These are phyloP conservation scores for Limonius californicus DNA, from an alignment of 1,140 invertebrate genomes.

Conservation along the genomic window DNA sequence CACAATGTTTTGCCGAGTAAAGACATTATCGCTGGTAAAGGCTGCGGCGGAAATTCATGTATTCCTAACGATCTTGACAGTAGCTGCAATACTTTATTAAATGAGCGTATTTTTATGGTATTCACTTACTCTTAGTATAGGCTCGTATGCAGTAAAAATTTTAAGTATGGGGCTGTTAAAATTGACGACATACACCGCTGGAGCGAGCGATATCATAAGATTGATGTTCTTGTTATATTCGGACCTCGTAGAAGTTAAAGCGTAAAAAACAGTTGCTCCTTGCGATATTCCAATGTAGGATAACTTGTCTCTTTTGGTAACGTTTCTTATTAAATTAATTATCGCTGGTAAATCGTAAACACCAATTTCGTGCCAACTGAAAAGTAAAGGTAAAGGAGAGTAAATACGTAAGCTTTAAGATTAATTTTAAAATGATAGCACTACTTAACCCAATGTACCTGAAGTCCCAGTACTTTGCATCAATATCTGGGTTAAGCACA, in stretches of 20 bases:
- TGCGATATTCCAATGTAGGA: constrained; percentile 57
- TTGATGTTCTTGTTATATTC: constrained; percentile 52
- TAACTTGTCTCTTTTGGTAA: constrained; percentile 49
- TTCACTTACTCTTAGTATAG: no score
- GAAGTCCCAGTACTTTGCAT: background rate
- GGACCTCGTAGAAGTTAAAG: constrained; percentile 51
- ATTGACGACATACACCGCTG: constrained; percentile 57
- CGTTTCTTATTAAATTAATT: constrained; percentile 56
- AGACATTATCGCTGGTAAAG: no score
- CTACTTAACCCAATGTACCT: constrained; percentile 5
- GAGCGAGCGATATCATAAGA: constrained; percentile 56
- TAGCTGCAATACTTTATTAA: no score
- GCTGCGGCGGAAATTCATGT: no score
- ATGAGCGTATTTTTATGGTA: no score
- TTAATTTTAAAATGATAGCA: no score
- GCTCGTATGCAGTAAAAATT: no score
- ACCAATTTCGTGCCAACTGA: constrained; percentile 70
- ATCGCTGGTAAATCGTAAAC: constrained; percentile 60
- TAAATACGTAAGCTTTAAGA: no score
- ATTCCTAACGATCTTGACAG: no score
- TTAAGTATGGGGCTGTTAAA: no score
- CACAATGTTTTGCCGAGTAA: no score
- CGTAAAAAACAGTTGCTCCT: constrained; percentile 57
- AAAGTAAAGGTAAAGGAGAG: no score
- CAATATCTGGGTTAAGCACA: background rate